phyloP scores from a whole-genome alignment of 2,797 vertebrate genomes.

The Calcarius lapponicus region DNA sequence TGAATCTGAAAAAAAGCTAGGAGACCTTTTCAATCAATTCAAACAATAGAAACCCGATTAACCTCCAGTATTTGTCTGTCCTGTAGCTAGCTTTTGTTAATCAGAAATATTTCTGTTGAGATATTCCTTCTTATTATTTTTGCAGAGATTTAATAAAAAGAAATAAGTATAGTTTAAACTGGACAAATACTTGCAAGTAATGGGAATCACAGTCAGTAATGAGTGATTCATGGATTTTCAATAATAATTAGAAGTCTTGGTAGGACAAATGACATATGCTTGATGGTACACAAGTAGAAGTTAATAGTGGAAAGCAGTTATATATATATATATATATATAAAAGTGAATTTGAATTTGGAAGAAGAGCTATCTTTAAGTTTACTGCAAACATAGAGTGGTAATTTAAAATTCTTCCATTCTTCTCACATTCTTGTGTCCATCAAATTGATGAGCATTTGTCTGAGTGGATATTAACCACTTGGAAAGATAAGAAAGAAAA shows the following conservation, averaged over 20 bases:
- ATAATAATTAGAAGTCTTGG: not conserved
- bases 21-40: not conserved
- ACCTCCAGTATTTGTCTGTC: not conserved
- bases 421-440: not conserved
- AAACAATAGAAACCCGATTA: conserved; percentile 14
- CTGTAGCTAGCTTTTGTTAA: not conserved
- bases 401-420: not conserved
- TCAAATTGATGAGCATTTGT: not conserved
- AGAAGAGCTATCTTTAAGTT: not conserved
- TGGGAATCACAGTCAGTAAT: not conserved
- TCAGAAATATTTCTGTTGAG: conserved; percentile 14
- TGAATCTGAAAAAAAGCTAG: not conserved
- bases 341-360: not conserved
- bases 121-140: not conserved
- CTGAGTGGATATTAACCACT: not conserved
- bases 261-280: not conserved
- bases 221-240: not conserved
- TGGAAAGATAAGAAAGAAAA: not conserved
- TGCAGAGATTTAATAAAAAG: conserved; percentile 9
- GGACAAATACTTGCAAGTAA: conserved; percentile 3
- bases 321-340: not conserved
- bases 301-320: not conserved
- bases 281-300: not conserved
- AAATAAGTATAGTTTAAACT: not conserved
- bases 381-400: not conserved